Evolutionary conservation across 2,888 invertebrate species (phyloP).

Genomic region (Gasteruption jaculator): DNA sequence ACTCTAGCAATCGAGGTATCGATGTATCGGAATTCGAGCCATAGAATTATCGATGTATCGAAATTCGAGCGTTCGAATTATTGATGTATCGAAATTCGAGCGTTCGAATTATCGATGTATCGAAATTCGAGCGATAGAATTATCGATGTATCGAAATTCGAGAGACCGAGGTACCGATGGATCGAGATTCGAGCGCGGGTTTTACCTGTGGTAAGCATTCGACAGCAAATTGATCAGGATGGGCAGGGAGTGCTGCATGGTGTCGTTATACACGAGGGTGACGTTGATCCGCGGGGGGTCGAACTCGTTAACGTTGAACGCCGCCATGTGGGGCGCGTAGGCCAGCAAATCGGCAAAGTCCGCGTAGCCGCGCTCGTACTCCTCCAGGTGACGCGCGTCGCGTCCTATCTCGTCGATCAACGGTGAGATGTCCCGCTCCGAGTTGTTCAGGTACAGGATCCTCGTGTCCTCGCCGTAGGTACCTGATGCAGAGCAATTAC

Average conservation of each 20-base stretch:
- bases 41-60: too few species aligned
- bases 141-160: too few species aligned
- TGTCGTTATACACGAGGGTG: conserved; percentile 71
- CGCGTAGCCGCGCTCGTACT: conserved; percentile 67
- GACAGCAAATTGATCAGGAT: conserved; percentile 69
- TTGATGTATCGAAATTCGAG: too few species aligned
- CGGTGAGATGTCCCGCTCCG: conserved; percentile 48
- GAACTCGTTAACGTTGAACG: conserved; percentile 60
- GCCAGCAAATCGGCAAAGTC: conserved; percentile 62
- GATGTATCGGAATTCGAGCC: too few species aligned
- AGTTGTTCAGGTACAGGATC: conserved; percentile 62
- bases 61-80: too few species aligned
- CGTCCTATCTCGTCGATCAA: conserved; percentile 34
- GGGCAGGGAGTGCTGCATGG: conserved; percentile 74
- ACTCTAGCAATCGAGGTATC: too few species aligned
- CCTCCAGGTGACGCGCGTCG: conserved; percentile 48
- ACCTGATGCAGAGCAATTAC: conserved; percentile 43
- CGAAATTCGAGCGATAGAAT: too few species aligned
- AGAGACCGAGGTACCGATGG: too few species aligned
- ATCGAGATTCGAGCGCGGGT: too few species aligned
- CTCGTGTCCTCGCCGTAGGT: conserved; percentile 61
- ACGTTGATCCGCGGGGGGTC: conserved; percentile 54
- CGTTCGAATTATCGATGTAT: too few species aligned
- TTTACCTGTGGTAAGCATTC: conserved; percentile 69
- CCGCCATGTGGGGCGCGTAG: conserved; percentile 65